Base-by-base conservation (phyloP, 1,140 invertebrate species). In the Gonioctena quinquepunctata region DNA sequence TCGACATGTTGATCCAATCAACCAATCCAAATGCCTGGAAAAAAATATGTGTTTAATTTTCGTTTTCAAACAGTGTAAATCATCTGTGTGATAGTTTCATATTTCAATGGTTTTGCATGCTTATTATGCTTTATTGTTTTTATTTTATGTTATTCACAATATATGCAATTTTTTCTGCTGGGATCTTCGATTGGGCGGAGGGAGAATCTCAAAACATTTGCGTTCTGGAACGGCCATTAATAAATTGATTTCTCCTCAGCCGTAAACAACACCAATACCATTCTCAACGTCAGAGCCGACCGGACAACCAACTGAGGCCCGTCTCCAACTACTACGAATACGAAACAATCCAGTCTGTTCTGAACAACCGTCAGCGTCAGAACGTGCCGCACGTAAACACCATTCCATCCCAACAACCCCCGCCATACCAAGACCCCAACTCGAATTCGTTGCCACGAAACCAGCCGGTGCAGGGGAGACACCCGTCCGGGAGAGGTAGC, bases 301-400 rank as follows among this genome's bases (percentile, higher is more conserved):
- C 89, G 23, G 87, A 89, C 65, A 85, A 86, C 28, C 85, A 87
- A 16, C 82, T 87, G 18, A 85, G 92, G 7, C 92, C 92, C 11
- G 88, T 91, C 65, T 93, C 92, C 71, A 94, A 92, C 82, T 94
- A 90, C 82, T 94, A 92, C 79, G 93, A 94, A 83, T 94, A 94
- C 81, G 93, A 94, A 80, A 92, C 88, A 72, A 88, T 92, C 16
- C 90, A 92, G 76, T 88, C 85, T 3, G 79, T 85, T 18, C 79
- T 87, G 65, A 80, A 82, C 67, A 72, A 67, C 23, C 68, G 73
- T 86, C 7, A 52, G 11, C 67, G 73, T 16, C 73, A 71, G 50
- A 70, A 69, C 25, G 27, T 67, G 33, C 19, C 69, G 3, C 25
- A 68, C 18, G 27, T n/a, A 70, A 70, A 27, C 57, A 4, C 27